Conservation (phyloP, 2,888 invertebrate genomes). For the Luperina nickerlii region DNA sequence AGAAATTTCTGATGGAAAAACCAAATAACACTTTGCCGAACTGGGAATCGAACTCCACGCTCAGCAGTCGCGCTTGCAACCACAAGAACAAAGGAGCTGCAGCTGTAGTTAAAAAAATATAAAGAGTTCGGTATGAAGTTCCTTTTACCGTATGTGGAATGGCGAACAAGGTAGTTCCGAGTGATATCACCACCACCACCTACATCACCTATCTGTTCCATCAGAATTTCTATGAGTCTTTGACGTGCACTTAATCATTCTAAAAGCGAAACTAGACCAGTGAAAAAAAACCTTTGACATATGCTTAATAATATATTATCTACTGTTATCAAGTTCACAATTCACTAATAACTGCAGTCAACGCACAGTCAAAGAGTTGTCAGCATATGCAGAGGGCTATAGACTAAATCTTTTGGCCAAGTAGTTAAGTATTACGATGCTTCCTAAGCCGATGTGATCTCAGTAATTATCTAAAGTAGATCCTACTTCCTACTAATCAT, state of each 20-base stretch:
- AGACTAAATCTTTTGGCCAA: neutral
- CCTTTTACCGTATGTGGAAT: neutral
- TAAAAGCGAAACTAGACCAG: conserved; percentile 10
- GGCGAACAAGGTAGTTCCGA: neutral
- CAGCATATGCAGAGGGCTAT: neutral
- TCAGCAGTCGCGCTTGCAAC: too few species aligned
- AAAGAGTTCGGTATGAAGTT: neutral
- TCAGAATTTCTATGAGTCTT: neutral
- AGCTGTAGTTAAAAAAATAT: neutral
- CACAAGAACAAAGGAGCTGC: neutral
- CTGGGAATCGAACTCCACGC: too few species aligned
- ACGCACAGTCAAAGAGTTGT: neutral
- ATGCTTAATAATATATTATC: neutral
- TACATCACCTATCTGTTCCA: neutral
- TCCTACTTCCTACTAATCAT: too few species aligned
- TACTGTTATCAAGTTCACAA: neutral
- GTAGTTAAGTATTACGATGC: neutral
- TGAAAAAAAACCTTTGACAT: too few species aligned
- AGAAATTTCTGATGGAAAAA: neutral
- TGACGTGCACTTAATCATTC: too few species aligned
- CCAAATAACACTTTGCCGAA: neutral
- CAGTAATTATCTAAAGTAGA: neutral
- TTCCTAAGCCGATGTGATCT: neutral
- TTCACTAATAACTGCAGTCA: neutral
- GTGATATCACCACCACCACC: too few species aligned